Conservation (phyloP, 2,113 vertebrate species). For the Lonchura striata region DNA sequence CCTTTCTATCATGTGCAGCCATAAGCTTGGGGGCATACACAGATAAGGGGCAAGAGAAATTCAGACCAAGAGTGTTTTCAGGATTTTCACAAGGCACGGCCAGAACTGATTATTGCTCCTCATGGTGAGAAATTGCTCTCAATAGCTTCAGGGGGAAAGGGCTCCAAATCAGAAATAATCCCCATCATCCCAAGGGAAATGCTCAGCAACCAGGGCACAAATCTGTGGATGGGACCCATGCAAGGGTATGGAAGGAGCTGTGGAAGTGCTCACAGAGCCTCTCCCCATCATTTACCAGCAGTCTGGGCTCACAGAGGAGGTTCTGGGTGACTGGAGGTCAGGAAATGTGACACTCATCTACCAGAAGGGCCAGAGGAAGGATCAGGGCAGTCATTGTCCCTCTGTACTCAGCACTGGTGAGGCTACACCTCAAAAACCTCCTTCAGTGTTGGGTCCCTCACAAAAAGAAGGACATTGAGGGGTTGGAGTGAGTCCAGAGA, state of each 20-base stretch:
- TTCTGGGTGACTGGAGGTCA: background rate
- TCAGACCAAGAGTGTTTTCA: background rate
- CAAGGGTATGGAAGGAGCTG: background rate
- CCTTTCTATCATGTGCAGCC: background rate
- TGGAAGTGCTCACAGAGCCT: background rate
- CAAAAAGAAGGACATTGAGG: background rate
- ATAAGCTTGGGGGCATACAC: fast-evolving
- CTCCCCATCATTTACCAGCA: background rate
- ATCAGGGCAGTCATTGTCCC: background rate
- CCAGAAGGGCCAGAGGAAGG: background rate
- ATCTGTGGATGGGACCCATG: background rate
- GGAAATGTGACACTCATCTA: background rate
- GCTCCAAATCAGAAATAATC: background rate
- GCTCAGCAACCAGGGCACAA: background rate
- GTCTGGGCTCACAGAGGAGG: background rate
- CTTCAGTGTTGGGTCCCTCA: background rate
- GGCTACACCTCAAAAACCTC: background rate
- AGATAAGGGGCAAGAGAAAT: background rate
- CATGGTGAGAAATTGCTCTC: background rate
- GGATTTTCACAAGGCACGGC: background rate
- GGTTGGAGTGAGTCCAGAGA: background rate
- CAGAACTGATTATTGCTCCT: background rate
- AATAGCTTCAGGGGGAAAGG: background rate
- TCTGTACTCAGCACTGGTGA: background rate
- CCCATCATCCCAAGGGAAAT: background rate